Conservation (phyloP, 1,140 invertebrate genomes). For the Bradysia coprophila region DNA sequence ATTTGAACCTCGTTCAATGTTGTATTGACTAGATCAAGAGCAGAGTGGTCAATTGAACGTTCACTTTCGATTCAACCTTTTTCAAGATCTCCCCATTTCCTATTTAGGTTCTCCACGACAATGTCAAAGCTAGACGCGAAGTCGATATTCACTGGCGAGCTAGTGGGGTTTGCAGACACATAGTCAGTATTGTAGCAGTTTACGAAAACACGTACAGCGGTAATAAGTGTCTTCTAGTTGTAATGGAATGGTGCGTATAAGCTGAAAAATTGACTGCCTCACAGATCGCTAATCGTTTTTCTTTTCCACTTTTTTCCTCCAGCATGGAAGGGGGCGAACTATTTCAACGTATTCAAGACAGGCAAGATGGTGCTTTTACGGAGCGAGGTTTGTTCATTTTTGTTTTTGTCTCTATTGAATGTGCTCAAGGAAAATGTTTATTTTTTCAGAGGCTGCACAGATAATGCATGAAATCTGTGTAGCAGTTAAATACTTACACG, state of each 20-base stretch:
- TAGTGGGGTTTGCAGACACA: constrained; percentile 74
- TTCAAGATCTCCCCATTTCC: no score
- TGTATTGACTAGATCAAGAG: no score
- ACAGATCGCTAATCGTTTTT: no score
- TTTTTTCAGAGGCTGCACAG: constrained; percentile 27
- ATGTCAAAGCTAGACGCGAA: constrained; percentile 78
- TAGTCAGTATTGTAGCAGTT: constrained; percentile 87
- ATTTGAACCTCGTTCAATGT: no score
- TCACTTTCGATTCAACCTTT: no score
- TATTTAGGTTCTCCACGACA: constrained; percentile 73
- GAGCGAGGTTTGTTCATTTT: constrained; percentile 55
- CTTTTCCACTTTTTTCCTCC: constrained; percentile 12
- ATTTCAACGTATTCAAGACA: constrained; percentile 90
- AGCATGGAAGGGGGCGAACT: constrained; percentile 95
- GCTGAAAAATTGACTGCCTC: no score
- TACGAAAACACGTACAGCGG: constrained; percentile 90
- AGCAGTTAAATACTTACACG: constrained; percentile 89
- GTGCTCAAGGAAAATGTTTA: not conserved
- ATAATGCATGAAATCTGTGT: constrained; percentile 93
- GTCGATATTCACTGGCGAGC: constrained; percentile 91
- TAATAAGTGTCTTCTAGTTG: constrained; percentile 79
- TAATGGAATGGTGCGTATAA: constrained; percentile 92
- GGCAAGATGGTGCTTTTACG: constrained; percentile 82
- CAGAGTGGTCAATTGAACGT: no score
- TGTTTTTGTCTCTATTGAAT: not conserved